Percentiles rank a stretch among this genome's conserved stretches.
Conservation (phyloP, 1,140 invertebrate species). For the Drosophila navojoa region DNA sequence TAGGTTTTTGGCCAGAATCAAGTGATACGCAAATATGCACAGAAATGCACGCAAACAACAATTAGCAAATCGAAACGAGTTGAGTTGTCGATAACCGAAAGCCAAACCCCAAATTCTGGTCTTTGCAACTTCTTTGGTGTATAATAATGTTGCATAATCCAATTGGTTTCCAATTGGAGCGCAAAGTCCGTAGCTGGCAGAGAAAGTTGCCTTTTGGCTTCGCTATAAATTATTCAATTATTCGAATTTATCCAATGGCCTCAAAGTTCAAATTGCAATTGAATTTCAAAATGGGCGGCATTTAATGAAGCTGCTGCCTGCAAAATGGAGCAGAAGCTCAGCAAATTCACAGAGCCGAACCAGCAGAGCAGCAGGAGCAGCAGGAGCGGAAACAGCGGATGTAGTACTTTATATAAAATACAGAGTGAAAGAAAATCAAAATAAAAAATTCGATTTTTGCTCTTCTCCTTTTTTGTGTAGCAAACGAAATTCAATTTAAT, state of each 20-base stretch:
- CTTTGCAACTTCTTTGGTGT: constrained; percentile 16
- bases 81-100: constrained; percentile 7
- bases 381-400: not conserved
- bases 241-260: constrained; percentile 59
- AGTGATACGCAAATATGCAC: constrained; percentile 67
- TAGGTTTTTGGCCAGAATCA: constrained; percentile 51
- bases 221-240: constrained; percentile 80
- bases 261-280: constrained; percentile 74
- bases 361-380: not conserved
- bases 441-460: constrained; percentile 37
- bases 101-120: not conserved
- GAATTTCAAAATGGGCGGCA: constrained; percentile 76
- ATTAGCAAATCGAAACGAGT: constrained; percentile 44
- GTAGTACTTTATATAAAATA: constrained; percentile 1
- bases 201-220: constrained; percentile 61
- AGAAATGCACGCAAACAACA: constrained; percentile 29
- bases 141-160: constrained; percentile 53
- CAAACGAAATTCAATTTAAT: constrained; percentile 76
- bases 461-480: constrained; percentile 14
- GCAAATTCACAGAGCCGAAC: not conserved
- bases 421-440: constrained; percentile 12
- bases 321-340: constrained; percentile 64
- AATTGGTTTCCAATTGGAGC: constrained; percentile 37
- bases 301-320: constrained; percentile 71
- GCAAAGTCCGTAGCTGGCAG: constrained; percentile 23